These are phyloP conservation scores for Saxidomus purpurata DNA, from an alignment of 1,140 invertebrate genomes.

Conservation along the genomic window DNA sequence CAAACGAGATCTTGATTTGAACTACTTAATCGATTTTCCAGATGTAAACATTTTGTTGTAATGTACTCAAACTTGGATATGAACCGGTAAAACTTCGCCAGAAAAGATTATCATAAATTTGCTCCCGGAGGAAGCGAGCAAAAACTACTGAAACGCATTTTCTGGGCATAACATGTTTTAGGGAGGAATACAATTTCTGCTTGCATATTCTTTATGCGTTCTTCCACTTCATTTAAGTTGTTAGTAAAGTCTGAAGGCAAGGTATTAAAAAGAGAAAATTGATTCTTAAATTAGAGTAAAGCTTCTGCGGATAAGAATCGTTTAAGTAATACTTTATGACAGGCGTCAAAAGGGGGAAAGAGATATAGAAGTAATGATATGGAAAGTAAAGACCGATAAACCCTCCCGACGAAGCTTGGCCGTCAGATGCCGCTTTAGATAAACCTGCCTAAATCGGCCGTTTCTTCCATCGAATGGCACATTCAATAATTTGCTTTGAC, in stretches of 20 bases:
- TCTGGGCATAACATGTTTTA: too few species aligned
- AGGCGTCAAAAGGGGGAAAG: constrained; percentile 58
- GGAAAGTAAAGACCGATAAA: constrained; percentile 44
- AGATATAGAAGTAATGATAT: constrained; percentile 61
- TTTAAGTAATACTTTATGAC: constrained; percentile 63
- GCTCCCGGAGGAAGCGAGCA: not conserved
- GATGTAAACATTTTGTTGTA: constrained; percentile 44
- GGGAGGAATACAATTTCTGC: too few species aligned
- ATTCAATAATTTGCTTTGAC: constrained; percentile 63
- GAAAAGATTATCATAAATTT: not conserved
- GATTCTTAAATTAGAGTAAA: constrained; percentile 12
- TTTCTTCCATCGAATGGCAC: constrained; percentile 49
- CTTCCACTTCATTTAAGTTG: not conserved
- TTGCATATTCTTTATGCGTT: too few species aligned
- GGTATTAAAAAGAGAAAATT: not conserved
- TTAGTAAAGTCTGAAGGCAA: not conserved
- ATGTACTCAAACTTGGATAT: constrained; percentile 7
- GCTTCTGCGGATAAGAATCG: constrained; percentile 26
- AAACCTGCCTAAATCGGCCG: constrained; percentile 40
- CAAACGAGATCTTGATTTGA: constrained; percentile 63
- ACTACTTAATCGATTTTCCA: constrained; percentile 59
- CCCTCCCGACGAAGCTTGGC: constrained; percentile 46
- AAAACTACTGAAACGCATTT: too few species aligned
- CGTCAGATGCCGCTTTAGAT: constrained; percentile 51
- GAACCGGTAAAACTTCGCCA: not conserved